These are phyloP conservation scores for Limnephilus lunatus DNA, from an alignment of 2,888 invertebrate species.

Conservation along the genomic window DNA sequence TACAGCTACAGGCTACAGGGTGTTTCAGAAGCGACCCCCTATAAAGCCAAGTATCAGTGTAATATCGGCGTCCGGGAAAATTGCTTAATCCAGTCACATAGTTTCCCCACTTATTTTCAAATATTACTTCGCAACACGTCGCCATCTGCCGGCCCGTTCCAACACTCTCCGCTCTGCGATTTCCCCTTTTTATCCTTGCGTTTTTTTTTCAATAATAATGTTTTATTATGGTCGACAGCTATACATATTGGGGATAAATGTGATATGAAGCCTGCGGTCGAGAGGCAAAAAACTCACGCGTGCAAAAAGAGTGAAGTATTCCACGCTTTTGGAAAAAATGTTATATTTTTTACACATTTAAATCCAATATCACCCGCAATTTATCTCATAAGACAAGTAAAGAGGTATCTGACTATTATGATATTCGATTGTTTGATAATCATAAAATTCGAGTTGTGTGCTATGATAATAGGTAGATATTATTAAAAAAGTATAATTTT, in stretches of 20 bases:
- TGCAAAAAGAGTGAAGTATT: background rate
- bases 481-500: too few relatives aligned
- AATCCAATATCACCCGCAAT: background rate
- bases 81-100: slow-evolving; percentile 65
- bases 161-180: background rate
- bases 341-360: background rate
- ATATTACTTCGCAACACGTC: slow-evolving; percentile 62
- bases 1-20: background rate
- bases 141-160: slow-evolving; percentile 38
- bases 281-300: background rate
- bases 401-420: background rate
- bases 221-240: slow-evolving; percentile 2
- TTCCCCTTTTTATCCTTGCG: background rate
- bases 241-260: slow-evolving; percentile 2
- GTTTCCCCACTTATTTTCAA: slow-evolving; percentile 64
- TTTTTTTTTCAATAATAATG: background rate
- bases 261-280: slow-evolving; percentile 2
- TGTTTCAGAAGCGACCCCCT: slow-evolving; percentile 23
- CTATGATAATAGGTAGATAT: background rate
- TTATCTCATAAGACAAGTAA: background rate
- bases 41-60: slow-evolving; percentile 46
- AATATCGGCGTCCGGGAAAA: slow-evolving; percentile 55
- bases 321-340: background rate
- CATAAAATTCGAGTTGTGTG: background rate
- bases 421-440: background rate